A percentile compares a stretch with the other conserved stretches of the same genome.
Evolutionary conservation across 2,113 vertebrate genomes (phyloP).

Genomic region (Cynopterus brachyotis): DNA sequence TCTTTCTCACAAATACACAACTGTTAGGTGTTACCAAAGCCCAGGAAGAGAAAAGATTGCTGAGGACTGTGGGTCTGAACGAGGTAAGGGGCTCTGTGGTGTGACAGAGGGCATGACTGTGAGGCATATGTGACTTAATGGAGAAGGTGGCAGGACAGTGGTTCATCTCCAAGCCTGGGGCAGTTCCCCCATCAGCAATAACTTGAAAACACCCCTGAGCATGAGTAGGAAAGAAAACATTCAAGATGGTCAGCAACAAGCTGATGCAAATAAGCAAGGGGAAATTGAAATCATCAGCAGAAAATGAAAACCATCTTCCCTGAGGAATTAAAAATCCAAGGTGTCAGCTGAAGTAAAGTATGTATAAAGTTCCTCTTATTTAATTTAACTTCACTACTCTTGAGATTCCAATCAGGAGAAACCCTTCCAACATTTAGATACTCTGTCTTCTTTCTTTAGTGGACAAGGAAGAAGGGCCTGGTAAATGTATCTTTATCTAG

Average conservation of each 20-base stretch:
- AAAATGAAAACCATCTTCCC: not conserved
- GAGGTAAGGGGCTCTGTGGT: not conserved
- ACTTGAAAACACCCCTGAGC: not conserved
- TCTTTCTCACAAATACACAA: not conserved
- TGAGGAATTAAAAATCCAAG: not conserved
- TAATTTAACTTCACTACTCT: constrained; percentile 23
- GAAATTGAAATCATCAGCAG: not conserved
- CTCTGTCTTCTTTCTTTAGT: constrained; percentile 37
- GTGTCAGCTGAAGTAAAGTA: not conserved
- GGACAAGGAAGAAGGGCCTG: constrained; percentile 31
- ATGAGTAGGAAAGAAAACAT: not conserved
- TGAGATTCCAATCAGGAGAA: constrained; percentile 60
- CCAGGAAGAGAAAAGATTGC: not conserved
- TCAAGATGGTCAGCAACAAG: not conserved
- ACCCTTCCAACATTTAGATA: constrained; percentile 17
- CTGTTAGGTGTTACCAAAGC: not conserved
- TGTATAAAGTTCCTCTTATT: not conserved
- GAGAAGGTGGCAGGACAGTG: not conserved
- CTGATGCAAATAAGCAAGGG: constrained; percentile 13
- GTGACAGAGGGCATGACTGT: too few relatives aligned
- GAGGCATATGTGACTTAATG: not conserved
- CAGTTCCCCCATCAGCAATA: not conserved
- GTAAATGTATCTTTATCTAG: constrained; percentile 22
- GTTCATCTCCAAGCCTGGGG: not conserved
- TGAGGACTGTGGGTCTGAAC: not conserved